Conservation (phyloP, 2,113 vertebrate genomes). For the Datnioides undecimradiatus region DNA sequence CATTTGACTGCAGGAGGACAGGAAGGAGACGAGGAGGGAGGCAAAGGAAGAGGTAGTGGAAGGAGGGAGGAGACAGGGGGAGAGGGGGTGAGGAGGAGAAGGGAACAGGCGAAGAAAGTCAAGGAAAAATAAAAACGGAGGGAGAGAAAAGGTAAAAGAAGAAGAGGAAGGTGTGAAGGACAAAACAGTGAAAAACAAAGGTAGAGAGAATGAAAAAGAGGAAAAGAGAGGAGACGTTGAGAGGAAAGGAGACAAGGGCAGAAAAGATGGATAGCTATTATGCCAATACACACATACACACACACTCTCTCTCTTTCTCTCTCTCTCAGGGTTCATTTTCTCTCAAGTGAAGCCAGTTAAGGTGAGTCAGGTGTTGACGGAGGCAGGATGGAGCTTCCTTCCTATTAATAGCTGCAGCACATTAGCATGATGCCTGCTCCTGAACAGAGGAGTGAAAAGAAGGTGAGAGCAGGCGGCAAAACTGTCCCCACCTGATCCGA, state of each 20-base stretch:
- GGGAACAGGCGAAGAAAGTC: background rate
- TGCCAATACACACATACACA: slow-evolving; percentile 8
- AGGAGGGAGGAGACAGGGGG: background rate
- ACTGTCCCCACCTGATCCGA: slow-evolving; percentile 22
- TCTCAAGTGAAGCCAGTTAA: slow-evolving; percentile 42
- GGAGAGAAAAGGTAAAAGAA: background rate
- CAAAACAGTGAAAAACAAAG: background rate
- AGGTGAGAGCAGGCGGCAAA: slow-evolving; percentile 24
- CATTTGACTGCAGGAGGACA: slow-evolving; percentile 35
- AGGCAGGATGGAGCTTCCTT: slow-evolving; percentile 37
- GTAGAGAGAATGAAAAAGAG: background rate
- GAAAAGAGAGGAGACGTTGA: background rate
- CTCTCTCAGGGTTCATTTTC: slow-evolving; percentile 1
- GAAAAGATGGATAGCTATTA: slow-evolving; percentile 25
- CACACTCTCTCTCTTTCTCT: background rate
- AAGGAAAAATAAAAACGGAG: background rate
- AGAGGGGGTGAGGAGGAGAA: background rate
- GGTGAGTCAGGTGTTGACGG: slow-evolving; percentile 52
- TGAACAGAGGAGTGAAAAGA: slow-evolving; percentile 4
- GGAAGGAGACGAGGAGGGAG: background rate
- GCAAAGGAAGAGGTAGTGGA: background rate
- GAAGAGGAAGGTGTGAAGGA: background rate
- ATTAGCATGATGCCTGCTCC: slow-evolving; percentile 44
- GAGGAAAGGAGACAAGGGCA: background rate
- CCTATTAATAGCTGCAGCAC: slow-evolving; percentile 65